Evolutionary conservation across 2,888 invertebrate species (phyloP).

Genomic region (Lasioglossum vierecki): DNA sequence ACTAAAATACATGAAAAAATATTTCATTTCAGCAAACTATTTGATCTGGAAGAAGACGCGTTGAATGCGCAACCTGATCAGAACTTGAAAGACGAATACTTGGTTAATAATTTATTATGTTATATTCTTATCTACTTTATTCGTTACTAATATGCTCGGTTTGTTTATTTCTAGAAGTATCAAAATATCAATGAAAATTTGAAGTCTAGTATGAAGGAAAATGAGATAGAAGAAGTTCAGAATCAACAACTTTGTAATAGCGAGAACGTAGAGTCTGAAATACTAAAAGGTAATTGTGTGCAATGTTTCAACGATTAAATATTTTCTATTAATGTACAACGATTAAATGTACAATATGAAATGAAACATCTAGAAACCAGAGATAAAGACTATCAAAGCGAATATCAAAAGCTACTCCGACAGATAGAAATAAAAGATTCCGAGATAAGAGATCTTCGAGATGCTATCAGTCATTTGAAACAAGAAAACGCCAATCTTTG

Average conservation of each 20-base stretch:
- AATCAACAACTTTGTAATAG: not conserved
- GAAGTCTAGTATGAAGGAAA: constrained; percentile 26
- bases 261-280: not conserved
- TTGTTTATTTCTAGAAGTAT: constrained; percentile 22
- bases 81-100: constrained; percentile 17
- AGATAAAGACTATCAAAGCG: constrained; percentile 39
- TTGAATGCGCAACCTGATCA: not conserved
- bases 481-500: constrained; percentile 64
- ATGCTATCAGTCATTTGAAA: constrained; percentile 59
- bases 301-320: not conserved
- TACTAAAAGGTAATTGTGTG: constrained; percentile 14
- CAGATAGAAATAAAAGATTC: constrained; percentile 65
- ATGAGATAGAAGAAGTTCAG: constrained; percentile 34
- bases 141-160: constrained; percentile 22
- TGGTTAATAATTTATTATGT: constrained; percentile 26
- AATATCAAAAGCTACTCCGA: constrained; percentile 51
- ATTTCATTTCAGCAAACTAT: constrained; percentile 18
- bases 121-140: not conserved
- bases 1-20: constrained; percentile 53
- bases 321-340: constrained; percentile 1
- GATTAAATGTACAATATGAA: constrained; percentile 19
- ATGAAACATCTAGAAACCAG: constrained; percentile 38
- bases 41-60: constrained; percentile 13
- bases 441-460: constrained; percentile 61
- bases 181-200: constrained; percentile 22